Base-by-base conservation (phyloP, 2,797 vertebrate species). In the Zonotrichia albicollis region DNA sequence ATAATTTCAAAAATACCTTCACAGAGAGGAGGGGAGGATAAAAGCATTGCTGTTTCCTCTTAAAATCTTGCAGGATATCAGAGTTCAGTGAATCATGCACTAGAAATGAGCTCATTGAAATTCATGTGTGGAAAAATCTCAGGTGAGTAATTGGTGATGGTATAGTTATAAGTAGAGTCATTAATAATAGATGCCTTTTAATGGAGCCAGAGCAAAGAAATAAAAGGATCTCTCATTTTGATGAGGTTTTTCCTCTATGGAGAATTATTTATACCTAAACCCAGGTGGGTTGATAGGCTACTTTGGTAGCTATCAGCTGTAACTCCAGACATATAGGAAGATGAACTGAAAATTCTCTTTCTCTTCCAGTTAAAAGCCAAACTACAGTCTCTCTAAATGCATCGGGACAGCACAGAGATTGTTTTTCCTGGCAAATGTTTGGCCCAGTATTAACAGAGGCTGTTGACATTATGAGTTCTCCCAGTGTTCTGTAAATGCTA, bases 161-260 rank as follows among this genome's bases (percentile, higher is more conserved):
- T n/a, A 77, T 61, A 86, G 55, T 87, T 89, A 92, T 84, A 96
- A 94, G 94, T 77, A 93, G 50, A 78, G 51, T 54, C 11, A 84
- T 95, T 96, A 94, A 91, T 57, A 84, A 92, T 67, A 48, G 48
- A 91, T 87, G 68, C 13, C 34, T 95, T 94, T 67, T 79, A 94
- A 83, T 77, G 60, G 48, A 78, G 19, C 13, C 64, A 80, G 70
- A 84, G 42, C 26, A 82, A 45, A 48, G 30, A 72, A 53, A 79
- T 82, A 84, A 84, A 87, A 46, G 32, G 32, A 40, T 64, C 2
- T 71, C 72, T 71, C 32, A 38, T 50, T 85, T 48, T 81, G 34
- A 38, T 38, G 48, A 45, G 13, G 16, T 18, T 89, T 88, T 68
- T 75, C n/a, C 43, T 84, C 26, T 40, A 23, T 6, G 11, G n/a